Base-by-base conservation (phyloP, 2,113 vertebrate species). In the Pseudonaja textilis region DNA sequence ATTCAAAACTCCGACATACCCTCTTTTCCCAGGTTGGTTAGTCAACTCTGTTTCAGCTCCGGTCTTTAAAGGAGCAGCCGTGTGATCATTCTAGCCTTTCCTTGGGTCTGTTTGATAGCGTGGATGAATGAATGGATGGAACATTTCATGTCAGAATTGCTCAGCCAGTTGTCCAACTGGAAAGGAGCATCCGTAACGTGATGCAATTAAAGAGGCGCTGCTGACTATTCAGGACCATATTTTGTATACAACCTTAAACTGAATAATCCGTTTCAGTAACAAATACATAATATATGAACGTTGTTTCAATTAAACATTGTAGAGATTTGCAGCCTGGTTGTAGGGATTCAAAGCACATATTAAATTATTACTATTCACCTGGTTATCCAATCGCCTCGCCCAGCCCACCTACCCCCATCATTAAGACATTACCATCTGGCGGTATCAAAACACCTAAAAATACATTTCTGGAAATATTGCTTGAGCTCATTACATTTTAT, bases 211-310 rank as follows among this genome's bases (percentile, higher is more conserved):
- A 4, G 50, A 91, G 92, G 81, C 89, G 26, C 39, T 92, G 94
- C 88, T 56, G 57, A 9, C 57, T 92, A 69, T 89, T 56, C 12
- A 9, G 81, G 56, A 88, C 56, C 64, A 85, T 92, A 87, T 89
- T 90, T 92, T 91, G 25, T 52, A 5, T 52, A 69, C 57, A 92
- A 56, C 57, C 64, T 45, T 34, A 14, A 87, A 26, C 61, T 22
- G 92, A 87, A 93, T 45, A 18, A 94, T 93, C 25, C 81, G 52
- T 57, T 95, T 92, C 91, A 89, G 57, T 4, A 89, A 92, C 89
- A 92, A 50, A 26, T 22, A 18, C 81, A 86, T 95, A 59, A 64
- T 52, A n/a, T 93, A 89, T 93, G 25, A 8, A 93, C 12, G 20
- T 23, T 42, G 26, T 45, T 93, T 90, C 91, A 88, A 87, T 16